phyloP scores from a whole-genome alignment of 2,797 vertebrate species.

The Scomberomorus guttatus region DNA sequence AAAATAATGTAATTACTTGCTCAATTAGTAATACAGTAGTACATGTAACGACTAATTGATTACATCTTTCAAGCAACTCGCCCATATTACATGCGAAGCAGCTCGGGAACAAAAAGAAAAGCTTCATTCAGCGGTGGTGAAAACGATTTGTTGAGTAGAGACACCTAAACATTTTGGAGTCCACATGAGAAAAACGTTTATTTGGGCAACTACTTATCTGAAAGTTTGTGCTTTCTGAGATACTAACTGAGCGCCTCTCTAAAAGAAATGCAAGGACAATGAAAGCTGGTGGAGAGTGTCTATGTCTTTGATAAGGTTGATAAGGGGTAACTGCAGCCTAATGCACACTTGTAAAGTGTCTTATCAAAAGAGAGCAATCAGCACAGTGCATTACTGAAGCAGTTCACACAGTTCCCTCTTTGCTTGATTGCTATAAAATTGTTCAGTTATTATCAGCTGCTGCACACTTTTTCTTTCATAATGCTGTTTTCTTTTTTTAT shows the following conservation, averaged over 20 bases:
- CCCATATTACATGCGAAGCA: too few species aligned
- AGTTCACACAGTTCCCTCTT: background rate
- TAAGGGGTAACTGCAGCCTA: background rate
- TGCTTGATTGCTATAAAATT: background rate
- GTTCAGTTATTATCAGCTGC: background rate
- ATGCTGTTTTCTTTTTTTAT: background rate
- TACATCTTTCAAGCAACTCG: too few species aligned
- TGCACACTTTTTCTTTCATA: background rate
- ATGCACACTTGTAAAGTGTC: background rate
- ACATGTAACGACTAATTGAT: background rate
- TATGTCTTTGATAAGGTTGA: background rate
- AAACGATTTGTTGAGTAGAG: background rate
- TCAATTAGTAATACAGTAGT: background rate
- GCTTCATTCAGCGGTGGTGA: background rate
- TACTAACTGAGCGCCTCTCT: background rate
- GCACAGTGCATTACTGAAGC: conserved; percentile 10
- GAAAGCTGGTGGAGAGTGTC: background rate
- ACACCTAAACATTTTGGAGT: background rate
- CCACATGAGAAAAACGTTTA: background rate
- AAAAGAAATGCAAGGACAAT: background rate
- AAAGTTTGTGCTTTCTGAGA: background rate
- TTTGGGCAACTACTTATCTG: background rate
- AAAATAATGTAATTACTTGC: background rate
- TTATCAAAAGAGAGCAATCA: background rate
- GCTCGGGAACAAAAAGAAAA: background rate